Evolutionary conservation across 2,888 invertebrate species (phyloP), one percentile per base, ranked within the genome.

Genomic region (Habrosyne pyritoides): DNA sequence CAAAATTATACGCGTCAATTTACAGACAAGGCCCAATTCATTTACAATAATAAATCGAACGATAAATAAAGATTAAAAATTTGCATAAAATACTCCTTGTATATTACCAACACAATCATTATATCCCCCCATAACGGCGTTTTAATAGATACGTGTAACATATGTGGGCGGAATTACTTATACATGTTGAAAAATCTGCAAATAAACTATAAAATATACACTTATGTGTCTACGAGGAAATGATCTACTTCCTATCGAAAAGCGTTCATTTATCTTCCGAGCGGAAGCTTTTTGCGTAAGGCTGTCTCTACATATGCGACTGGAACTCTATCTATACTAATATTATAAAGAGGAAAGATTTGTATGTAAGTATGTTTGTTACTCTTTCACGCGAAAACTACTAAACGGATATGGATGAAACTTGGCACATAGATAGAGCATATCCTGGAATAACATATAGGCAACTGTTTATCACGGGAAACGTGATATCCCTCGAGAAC

Each of bases 171-270:
- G 26, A 33, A 28, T 52, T 54, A 52, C 54, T 42, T 18, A 42
- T 42, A 42, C n/a, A 18, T 8, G 42, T n/a, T 42, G n/a, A 18
- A 48, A 12, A 55, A 14, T 58, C 55, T 61, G 67, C 61, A 56
- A 66, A 64, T 61, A 63, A 22, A 54, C 57, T 61, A 60, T 54
- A 54, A 61, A 69, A 74, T 77, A 72, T 67, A 56, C 69, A 70
- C 75, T 61, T 71, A 75, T 70, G 69, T 24, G 72, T 71, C 64
- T 47, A 76, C 60, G 64, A 77, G 81, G 81, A 83, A 83, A 73
- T 67, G 63, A 54, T 60, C 67, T 56, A 80, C 84, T 84, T 84
- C 84, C 82, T 78, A 79, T 79, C 77, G 68, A 81, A 83, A 81
- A 77, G 72, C 66, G 63, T 67, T 67, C 64, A 71, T 77, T 71